Conservation (phyloP, 2,113 vertebrate species). For the Carollia perspicillata region DNA sequence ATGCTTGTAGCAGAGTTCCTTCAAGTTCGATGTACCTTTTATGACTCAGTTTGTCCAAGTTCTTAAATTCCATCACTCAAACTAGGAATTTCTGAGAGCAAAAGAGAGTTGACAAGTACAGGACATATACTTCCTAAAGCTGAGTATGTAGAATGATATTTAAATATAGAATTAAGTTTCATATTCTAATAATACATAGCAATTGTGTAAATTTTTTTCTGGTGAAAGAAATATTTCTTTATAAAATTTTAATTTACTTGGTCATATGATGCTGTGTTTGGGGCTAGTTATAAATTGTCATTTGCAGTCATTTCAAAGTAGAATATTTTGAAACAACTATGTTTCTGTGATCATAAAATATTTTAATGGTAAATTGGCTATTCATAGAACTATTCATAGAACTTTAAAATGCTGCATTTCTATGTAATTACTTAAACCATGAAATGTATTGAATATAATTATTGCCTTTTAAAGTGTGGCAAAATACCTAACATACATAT, state of each 20-base stretch:
- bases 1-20: slow-evolving; percentile 56
- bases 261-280: background rate
- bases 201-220: background rate
- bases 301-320: background rate
- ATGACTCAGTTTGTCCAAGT: slow-evolving; percentile 57
- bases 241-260: background rate
- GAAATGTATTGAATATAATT: background rate
- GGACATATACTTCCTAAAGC: background rate
- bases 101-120: background rate
- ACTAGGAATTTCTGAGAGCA: slow-evolving; percentile 38
- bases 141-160: background rate
- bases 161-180: background rate
- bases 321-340: background rate
- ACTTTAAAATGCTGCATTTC: background rate
- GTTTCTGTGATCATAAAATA: background rate
- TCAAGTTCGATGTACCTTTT: slow-evolving; percentile 46
- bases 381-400: background rate
- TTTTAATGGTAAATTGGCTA: background rate
- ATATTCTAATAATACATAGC: background rate
- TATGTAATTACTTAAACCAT: background rate
- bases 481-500: background rate
- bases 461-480: background rate
- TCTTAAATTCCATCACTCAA: slow-evolving; percentile 39
- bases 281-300: background rate
- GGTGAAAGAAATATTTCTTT: background rate